phyloP scores from a whole-genome alignment of 1,140 invertebrate genomes.

The Acromyrmex echinatior region DNA sequence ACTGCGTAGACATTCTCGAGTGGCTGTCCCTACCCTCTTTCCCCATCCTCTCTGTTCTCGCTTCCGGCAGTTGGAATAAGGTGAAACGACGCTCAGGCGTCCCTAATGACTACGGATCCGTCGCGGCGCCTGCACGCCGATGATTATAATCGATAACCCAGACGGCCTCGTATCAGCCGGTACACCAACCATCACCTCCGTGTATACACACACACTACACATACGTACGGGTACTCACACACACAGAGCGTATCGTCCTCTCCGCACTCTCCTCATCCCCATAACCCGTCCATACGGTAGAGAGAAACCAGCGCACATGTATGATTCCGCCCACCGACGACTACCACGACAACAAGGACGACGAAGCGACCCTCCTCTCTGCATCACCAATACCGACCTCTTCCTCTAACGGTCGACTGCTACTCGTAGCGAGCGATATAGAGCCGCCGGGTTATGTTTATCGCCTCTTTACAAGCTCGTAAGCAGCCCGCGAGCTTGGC shows the following conservation, averaged over 20 bases:
- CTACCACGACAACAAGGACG: slow-evolving; percentile 39
- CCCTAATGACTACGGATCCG: slow-evolving; percentile 82
- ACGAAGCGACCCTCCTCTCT: slow-evolving; percentile 49
- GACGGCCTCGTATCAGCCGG: slow-evolving; percentile 60
- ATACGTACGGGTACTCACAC: background rate
- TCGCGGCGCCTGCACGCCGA: slow-evolving; percentile 77
- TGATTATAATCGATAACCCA: slow-evolving; percentile 84
- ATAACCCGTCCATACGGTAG: background rate
- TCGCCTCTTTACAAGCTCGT: slow-evolving; percentile 85
- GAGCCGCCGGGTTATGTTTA: slow-evolving; percentile 80
- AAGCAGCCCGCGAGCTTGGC: slow-evolving; percentile 82
- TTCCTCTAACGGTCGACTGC: slow-evolving; percentile 51
- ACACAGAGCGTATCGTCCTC: background rate
- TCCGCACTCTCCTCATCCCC: background rate
- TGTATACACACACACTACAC: background rate
- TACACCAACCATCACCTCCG: background rate
- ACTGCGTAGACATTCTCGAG: slow-evolving; percentile 72
- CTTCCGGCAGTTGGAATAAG: slow-evolving; percentile 75
- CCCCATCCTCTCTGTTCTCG: slow-evolving; percentile 3
- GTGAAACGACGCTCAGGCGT: slow-evolving; percentile 78
- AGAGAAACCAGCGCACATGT: slow-evolving; percentile 71
- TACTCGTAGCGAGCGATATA: slow-evolving; percentile 68
- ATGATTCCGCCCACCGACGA: slow-evolving; percentile 66
- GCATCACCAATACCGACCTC: slow-evolving; percentile 66
- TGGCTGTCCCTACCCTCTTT: slow-evolving; percentile 25